A percentile compares a stretch with the other conserved stretches of the same genome.
These are phyloP conservation scores for Sturnira hondurensis DNA, from an alignment of 2,113 vertebrate species.

Conservation along the genomic window DNA sequence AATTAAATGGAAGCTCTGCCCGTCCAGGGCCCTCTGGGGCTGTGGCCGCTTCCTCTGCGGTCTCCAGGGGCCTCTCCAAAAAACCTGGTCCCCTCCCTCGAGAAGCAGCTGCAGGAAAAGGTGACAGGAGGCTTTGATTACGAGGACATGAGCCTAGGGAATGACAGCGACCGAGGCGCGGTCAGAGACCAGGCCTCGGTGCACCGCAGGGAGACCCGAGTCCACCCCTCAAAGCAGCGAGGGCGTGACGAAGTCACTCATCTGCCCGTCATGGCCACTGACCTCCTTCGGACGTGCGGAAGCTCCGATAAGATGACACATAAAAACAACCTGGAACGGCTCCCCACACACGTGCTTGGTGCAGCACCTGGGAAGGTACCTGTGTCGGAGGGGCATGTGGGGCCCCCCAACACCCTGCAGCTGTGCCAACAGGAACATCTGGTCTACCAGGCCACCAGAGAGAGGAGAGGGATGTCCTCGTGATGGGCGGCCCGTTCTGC, in stretches of 20 bases:
- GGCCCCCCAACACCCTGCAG: neutral
- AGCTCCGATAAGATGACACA: neutral
- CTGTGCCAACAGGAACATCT: neutral
- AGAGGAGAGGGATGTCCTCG: neutral
- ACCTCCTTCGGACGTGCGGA: neutral
- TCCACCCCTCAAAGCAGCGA: accelerated
- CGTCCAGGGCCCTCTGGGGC: neutral
- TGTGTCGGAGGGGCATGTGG: no score
- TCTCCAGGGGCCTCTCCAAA: neutral
- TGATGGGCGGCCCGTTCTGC: no score
- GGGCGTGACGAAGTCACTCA: neutral
- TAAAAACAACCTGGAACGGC: neutral
- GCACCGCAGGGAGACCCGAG: accelerated
- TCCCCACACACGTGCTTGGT: accelerated
- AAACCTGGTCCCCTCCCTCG: neutral
- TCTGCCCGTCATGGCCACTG: accelerated
- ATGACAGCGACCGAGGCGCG: accelerated
- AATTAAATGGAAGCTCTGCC: neutral
- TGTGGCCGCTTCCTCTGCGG: neutral
- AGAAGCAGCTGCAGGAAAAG: neutral
- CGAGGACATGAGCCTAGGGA: neutral
- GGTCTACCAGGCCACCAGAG: no score
- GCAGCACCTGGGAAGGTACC: neutral
- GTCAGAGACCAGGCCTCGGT: accelerated
- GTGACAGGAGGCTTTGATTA: neutral